Conservation (phyloP, 2,113 vertebrate species). For the Sylvia atricapilla region DNA sequence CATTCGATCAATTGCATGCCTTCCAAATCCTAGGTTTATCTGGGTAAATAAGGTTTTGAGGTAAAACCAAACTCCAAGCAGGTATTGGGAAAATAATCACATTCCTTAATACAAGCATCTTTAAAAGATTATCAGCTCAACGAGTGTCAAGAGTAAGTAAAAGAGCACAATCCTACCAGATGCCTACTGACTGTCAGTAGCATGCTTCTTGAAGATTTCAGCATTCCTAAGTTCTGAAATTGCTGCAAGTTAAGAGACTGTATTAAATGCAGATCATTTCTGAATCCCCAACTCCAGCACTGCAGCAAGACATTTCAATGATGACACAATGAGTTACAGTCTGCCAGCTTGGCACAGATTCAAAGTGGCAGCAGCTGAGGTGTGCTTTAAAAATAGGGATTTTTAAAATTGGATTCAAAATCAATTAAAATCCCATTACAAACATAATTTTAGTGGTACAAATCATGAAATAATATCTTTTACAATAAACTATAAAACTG, state of each 20-base stretch:
- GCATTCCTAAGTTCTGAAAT: neutral
- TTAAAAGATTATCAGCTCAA: neutral
- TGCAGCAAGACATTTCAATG: slow-evolving; percentile 44
- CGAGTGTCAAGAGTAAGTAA: neutral
- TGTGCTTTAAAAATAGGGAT: slow-evolving; percentile 71
- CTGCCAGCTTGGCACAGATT: slow-evolving; percentile 50
- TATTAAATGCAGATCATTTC: slow-evolving; percentile 52
- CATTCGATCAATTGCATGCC: neutral
- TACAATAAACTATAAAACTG: slow-evolving; percentile 68
- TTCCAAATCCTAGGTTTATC: neutral
- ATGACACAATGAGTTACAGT: slow-evolving; percentile 46
- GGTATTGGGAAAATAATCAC: neutral
- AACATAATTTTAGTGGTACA: slow-evolving; percentile 72
- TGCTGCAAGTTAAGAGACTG: neutral
- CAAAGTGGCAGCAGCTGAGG: slow-evolving; percentile 60
- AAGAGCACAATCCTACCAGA: neutral
- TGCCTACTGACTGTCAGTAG: neutral
- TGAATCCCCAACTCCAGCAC: slow-evolving; percentile 28
- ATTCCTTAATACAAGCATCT: neutral
- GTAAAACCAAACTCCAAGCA: neutral
- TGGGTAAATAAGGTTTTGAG: neutral
- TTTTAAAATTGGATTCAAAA: slow-evolving; percentile 72
- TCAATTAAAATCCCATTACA: slow-evolving; percentile 78
- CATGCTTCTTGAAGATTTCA: neutral
- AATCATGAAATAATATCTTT: slow-evolving; percentile 72